Percentiles rank a stretch among this genome's conserved stretches.
Conservation (phyloP, 2,888 invertebrate genomes). For the Tenthredo amoena region DNA sequence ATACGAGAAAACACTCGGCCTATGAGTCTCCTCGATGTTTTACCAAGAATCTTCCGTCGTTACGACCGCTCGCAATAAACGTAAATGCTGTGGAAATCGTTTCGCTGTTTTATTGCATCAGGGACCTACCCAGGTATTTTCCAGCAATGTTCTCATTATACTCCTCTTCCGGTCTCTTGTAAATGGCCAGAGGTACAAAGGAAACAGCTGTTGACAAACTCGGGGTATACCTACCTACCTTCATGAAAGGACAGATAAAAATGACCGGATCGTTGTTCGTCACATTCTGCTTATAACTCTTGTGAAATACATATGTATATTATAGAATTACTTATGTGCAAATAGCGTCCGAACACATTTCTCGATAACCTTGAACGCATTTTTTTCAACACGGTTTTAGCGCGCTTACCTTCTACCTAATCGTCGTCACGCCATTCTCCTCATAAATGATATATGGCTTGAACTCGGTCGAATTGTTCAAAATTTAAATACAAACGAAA, state of each 20-base stretch:
- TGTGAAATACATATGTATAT: neutral
- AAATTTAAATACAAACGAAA: neutral
- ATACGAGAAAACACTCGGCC: neutral
- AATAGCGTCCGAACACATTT: neutral
- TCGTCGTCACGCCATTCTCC: neutral
- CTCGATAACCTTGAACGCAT: neutral
- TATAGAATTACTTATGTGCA: neutral
- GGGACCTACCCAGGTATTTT: conserved; percentile 4
- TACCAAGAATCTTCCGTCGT: neutral
- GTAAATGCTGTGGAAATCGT: neutral
- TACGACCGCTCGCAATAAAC: neutral
- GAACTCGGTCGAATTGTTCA: neutral
- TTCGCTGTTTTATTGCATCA: conserved; percentile 31
- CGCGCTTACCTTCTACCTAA: neutral
- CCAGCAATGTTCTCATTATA: conserved; percentile 22
- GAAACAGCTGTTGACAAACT: conserved; percentile 39
- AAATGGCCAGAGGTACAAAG: neutral
- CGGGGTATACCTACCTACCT: neutral
- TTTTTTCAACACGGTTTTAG: neutral
- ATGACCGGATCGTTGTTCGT: neutral
- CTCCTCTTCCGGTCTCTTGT: conserved; percentile 2
- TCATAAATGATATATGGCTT: neutral
- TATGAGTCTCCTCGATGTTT: neutral
- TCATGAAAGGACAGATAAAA: neutral
- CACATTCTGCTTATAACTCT: neutral